Percentiles rank a stretch among this genome's conserved stretches.
phyloP scores from a whole-genome alignment of 2,113 vertebrate genomes.

The Stigmatopora argus region DNA sequence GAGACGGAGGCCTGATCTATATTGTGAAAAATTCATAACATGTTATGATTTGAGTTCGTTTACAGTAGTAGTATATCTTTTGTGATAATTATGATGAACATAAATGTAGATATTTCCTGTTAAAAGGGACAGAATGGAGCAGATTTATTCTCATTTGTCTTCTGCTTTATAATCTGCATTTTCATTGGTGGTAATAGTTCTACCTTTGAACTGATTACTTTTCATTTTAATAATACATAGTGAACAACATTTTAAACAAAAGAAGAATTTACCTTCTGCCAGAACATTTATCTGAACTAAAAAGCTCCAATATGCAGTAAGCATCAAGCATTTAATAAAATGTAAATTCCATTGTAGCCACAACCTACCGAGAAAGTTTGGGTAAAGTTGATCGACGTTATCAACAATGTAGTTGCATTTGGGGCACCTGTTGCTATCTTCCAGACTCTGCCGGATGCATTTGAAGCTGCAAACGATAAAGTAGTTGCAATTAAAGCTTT shows the following conservation, averaged over 20 bases:
- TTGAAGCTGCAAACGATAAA: constrained; percentile 75
- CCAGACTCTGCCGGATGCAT: constrained; percentile 96
- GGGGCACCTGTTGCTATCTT: constrained; percentile 96
- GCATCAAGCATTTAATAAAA: background rate
- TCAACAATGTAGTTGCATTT: constrained; percentile 99
- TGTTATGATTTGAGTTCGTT: no score
- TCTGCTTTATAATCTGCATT: no score
- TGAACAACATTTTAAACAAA: background rate
- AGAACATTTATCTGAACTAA: background rate
- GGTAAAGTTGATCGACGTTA: constrained; percentile 96
- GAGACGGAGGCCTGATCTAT: no score
- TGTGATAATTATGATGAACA: no score
- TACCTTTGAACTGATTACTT: background rate
- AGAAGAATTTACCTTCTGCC: background rate
- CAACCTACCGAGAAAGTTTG: constrained; percentile 94
- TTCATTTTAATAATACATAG: background rate
- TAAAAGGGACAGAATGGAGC: no score
- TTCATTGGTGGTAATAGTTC: background rate
- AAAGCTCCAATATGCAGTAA: background rate
- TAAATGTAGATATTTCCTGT: no score
- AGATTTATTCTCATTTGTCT: no score
- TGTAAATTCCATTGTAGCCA: background rate
- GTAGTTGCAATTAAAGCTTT: background rate
- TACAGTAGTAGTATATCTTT: no score
- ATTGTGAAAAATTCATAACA: no score